Percentiles rank a stretch among this genome's conserved stretches.
phyloP scores from a whole-genome alignment of 2,888 invertebrate species.

The Lamellibrachia columna region DNA sequence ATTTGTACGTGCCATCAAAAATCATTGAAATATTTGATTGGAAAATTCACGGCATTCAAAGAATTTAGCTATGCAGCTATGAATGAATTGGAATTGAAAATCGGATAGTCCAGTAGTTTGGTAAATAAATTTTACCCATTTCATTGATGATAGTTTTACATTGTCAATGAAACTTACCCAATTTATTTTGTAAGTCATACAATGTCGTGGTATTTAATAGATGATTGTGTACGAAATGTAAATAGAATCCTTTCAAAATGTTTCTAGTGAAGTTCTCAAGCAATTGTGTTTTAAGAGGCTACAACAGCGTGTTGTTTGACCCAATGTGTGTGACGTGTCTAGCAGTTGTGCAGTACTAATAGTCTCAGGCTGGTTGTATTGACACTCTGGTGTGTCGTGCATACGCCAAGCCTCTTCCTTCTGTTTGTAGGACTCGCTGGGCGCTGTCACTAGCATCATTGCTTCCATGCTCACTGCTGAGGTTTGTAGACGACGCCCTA shows the following conservation, averaged over 20 bases:
- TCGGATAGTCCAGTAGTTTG: background rate
- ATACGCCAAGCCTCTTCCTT: conserved; percentile 9
- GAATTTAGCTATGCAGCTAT: background rate
- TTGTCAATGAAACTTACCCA: background rate
- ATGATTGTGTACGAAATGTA: background rate
- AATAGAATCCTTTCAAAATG: background rate
- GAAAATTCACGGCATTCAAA: background rate
- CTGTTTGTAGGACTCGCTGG: background rate
- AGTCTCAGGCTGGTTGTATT: conserved; percentile 4
- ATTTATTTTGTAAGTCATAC: background rate
- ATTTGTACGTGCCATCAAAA: background rate
- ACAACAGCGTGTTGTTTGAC: background rate
- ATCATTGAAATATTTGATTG: background rate
- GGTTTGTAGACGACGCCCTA: background rate
- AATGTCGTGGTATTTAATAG: background rate
- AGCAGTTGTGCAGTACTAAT: background rate
- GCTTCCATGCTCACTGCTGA: background rate
- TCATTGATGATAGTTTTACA: background rate
- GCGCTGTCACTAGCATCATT: background rate
- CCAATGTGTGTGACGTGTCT: background rate
- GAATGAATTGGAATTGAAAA: background rate
- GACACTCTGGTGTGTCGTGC: background rate
- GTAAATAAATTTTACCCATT: background rate
- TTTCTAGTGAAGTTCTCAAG: background rate
- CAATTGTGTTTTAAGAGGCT: too few species aligned